phyloP scores from a whole-genome alignment of 2,797 vertebrate genomes.

The Aplochiton taeniatus region DNA sequence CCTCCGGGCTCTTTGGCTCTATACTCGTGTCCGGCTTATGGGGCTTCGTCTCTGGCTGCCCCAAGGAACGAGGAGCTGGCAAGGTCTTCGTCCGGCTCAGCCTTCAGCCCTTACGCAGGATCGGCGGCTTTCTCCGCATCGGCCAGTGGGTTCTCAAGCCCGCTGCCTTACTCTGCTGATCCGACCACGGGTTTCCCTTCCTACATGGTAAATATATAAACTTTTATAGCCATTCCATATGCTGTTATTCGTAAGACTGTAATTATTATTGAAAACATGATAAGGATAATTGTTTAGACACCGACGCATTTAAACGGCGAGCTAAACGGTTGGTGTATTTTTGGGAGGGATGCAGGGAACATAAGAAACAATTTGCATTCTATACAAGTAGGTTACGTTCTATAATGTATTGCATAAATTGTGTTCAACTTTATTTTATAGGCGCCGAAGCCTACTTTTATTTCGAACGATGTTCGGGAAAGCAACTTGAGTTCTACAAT shows the following conservation, averaged over 20 bases:
- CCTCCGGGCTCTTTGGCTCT: conserved; percentile 97
- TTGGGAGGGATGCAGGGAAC: too few relatives aligned
- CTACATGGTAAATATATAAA: conserved; percentile 88
- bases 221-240: neutral
- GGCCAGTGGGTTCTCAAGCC: conserved; percentile 91
- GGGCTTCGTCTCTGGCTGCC: conserved; percentile 90
- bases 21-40: conserved; percentile 95
- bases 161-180: conserved; percentile 92
- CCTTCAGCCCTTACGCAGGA: conserved; percentile 96
- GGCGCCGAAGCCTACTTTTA: too few relatives aligned
- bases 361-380: too few relatives aligned
- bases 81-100: conserved; percentile 87
- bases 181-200: conserved; percentile 92
- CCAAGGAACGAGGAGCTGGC: conserved; percentile 94
- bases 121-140: conserved; percentile 95
- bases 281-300: too few relatives aligned
- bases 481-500: too few relatives aligned
- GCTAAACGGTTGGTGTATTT: too few relatives aligned
- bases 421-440: too few relatives aligned
- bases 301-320: too few relatives aligned
- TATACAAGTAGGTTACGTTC: too few relatives aligned
- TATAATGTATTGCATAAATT: too few relatives aligned
- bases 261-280: too few relatives aligned
- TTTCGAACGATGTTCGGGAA: too few relatives aligned
- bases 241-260: neutral